Base-by-base conservation (phyloP, 2,888 invertebrate species). In the Lepidochitona cinerea region DNA sequence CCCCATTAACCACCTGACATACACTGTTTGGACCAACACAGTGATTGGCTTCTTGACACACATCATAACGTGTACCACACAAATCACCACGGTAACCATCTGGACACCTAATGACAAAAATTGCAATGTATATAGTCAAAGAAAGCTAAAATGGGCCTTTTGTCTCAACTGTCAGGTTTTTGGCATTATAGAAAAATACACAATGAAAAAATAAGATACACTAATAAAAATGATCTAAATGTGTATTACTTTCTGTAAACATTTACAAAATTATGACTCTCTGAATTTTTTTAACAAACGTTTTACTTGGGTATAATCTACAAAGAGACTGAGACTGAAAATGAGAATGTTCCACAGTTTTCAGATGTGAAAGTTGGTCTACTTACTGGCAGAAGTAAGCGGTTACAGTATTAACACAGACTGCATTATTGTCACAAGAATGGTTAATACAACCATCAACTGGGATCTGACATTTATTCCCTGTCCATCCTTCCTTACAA, bases 401-500 rank as follows among this genome's bases (percentile, higher is more conserved):
- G 5, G 29, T 26, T n/a, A 59, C 37, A 5, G 65, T 65, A 29
- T 71, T 71, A 36, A 41, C 37, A 32, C 71, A 71, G 14, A 26
- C 12, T 12, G 65, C 71, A 7, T 37, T 26, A 37, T 66, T 71
- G 3, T 23, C 6, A 36, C 71, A 71, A 18, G 65, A 33, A 33
- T n/a, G n/a, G n/a, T 41, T 32, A 9, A 41, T 14, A 37, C 71
- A 71, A 9, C 18, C 6, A 14, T 41, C 49, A 1, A 32, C 33
- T 12, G 65, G 33, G 35, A 3, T n/a, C 18, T 66, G 65, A 71
- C 71, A 71, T 18, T 26, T 37, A n/a, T 37, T 35, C 7, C 71
- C 71, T 32, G 65, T 66, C 71, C 71, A 71, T n/a, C 71, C 71
- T 18, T 41, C 33, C 37, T 36, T 9, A 37, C 71, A 71, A 32